A percentile compares a stretch with the other conserved stretches of the same genome.
phyloP scores from a whole-genome alignment of 2,888 invertebrate genomes.

The Eilema depressum region DNA sequence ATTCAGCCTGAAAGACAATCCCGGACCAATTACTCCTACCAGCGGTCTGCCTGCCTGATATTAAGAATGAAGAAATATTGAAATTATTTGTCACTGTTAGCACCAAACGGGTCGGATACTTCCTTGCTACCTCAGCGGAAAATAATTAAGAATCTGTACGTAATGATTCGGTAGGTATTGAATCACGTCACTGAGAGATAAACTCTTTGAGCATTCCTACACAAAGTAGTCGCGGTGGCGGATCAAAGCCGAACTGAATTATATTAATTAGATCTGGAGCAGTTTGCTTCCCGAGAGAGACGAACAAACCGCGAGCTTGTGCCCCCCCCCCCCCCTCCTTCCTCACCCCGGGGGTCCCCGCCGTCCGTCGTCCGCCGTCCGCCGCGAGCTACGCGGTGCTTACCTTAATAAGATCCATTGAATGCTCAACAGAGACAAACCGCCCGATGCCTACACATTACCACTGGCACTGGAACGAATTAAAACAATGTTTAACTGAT shows the following conservation, averaged over 20 bases:
- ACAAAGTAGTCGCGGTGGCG: constrained; percentile 40
- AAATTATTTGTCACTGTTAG: neutral
- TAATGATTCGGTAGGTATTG: neutral
- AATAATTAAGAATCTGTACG: neutral
- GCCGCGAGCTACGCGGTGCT: constrained; percentile 3
- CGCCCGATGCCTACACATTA: neutral
- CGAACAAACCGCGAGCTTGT: constrained; percentile 5
- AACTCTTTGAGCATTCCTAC: constrained; percentile 43
- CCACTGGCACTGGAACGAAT: neutral
- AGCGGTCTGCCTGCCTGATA: neutral
- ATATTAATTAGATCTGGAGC: constrained; percentile 62
- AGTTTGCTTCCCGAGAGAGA: constrained; percentile 24
- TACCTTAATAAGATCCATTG: constrained; percentile 31
- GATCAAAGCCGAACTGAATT: constrained; percentile 64
- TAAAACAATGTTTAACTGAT: neutral
- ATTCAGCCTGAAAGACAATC: neutral
- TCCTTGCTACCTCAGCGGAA: no score
- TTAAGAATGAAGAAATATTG: neutral
- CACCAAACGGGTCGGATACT: no score
- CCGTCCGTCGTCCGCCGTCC: no score
- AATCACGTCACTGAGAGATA: constrained; percentile 30
- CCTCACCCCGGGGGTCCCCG: no score
- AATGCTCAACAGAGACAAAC: constrained; percentile 11
- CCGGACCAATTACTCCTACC: no score
- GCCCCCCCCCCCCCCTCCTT: neutral